Conservation (phyloP, 1,140 invertebrate genomes). For the Penaeus indicus region DNA sequence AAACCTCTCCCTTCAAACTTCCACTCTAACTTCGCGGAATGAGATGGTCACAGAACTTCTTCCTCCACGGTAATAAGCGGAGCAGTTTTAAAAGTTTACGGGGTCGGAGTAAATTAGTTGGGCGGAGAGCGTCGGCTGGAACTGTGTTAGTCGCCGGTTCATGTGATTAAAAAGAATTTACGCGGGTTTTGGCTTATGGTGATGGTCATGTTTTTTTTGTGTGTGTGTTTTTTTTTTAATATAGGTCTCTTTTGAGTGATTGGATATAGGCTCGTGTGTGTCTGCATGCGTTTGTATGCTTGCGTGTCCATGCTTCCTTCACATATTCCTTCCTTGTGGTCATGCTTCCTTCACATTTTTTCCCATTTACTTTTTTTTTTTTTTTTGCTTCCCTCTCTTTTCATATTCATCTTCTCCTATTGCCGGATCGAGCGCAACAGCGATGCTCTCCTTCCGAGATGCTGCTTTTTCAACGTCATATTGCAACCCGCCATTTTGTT, state of each 20-base stretch:
- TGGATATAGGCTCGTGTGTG: not conserved
- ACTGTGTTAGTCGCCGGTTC: conserved; percentile 45
- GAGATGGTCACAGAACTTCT: conserved; percentile 51
- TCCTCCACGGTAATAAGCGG: conserved; percentile 53
- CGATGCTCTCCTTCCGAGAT: too few species aligned
- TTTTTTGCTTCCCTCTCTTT: too few species aligned
- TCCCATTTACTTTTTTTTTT: too few species aligned
- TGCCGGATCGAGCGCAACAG: too few species aligned
- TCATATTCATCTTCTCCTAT: too few species aligned
- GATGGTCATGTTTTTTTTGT: too few species aligned
- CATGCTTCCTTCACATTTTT: too few species aligned
- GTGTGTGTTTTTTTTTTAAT: too few species aligned
- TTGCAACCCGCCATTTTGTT: too few species aligned
- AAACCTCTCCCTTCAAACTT: conserved; percentile 20
- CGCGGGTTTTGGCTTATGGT: conserved; percentile 27
- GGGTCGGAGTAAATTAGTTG: conserved; percentile 54
- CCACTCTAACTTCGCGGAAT: conserved; percentile 52
- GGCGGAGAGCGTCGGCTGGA: conserved; percentile 42
- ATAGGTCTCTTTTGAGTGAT: not conserved
- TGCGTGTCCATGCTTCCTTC: too few species aligned
- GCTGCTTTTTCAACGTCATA: too few species aligned
- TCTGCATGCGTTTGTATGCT: not conserved
- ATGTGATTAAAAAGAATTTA: conserved; percentile 47
- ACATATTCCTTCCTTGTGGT: too few species aligned
- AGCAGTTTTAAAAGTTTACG: conserved; percentile 58